Evolutionary conservation across 2,113 vertebrate species (phyloP), one percentile per base, ranked within the genome.

Genomic region (Smithornis capensis): DNA sequence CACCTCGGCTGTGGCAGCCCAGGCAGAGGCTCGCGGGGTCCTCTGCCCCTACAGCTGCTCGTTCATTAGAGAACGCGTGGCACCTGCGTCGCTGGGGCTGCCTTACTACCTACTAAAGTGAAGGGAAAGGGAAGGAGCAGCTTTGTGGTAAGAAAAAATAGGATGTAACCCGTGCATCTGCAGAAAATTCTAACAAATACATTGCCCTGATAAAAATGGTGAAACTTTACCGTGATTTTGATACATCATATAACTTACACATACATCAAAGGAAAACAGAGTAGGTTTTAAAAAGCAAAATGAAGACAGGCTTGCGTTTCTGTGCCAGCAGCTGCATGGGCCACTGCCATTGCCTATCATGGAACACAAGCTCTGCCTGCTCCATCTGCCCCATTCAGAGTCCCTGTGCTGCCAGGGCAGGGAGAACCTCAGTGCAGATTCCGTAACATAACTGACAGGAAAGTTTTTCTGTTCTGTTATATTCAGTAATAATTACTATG

Each of bases 281-380:
- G 24, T 1, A 16, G 49, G 47, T 35, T 71, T 37, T 38, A 9
- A 24, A 57, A 47, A 25, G 24, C 15, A 25, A 27, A 73, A 12
- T 52, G 44, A 42, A 29, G 2, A 3, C 3, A 2, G 1, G 15
- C 9, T 45, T 4, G 0, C 9, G 2, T 17, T 53, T 45, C 14
- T 19, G 52, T 5, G 14, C 31, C 31, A 9, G 77, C 12, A 12
- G 45, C 37, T 23, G 63, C 13, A 8, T 35, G 17, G 42, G 29
- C 29, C 28, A 47, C 40, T 42, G 79, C 33, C n/a, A 23, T 45
- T 3, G 3, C 24, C 57, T 44, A 9, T 8, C 14, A 7, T 2
- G 1, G 21, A 12, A 14, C 9, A 3, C 0, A 1, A 50, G 37
- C 21, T 62, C 52, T 73, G 40, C 33, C 11, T 6, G 3, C 15